These are phyloP conservation scores for Hesperia comma DNA, from an alignment of 2,888 invertebrate genomes.

Conservation along the genomic window DNA sequence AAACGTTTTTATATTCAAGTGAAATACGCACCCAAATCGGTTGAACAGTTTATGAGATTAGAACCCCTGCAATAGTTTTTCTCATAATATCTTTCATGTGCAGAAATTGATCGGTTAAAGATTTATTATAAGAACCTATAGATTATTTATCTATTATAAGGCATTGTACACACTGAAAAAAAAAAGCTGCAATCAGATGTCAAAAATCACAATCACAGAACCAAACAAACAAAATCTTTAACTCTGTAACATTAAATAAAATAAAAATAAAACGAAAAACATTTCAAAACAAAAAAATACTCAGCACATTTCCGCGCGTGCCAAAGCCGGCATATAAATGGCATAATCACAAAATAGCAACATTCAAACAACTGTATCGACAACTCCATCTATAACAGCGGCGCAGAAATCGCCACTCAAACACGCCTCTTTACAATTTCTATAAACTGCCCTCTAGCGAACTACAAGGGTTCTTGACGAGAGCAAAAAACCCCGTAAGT, in stretches of 20 bases:
- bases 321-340: neutral
- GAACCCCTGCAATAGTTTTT: too few relatives aligned
- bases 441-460: conserved; percentile 18
- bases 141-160: too few relatives aligned
- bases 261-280: neutral
- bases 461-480: conserved; percentile 1
- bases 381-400: neutral
- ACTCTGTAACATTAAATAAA: neutral
- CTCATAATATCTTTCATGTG: too few relatives aligned
- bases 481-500: neutral
- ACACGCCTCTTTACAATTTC: conserved; percentile 19
- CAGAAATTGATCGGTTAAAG: too few relatives aligned
- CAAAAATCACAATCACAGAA: too few relatives aligned
- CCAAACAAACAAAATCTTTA: neutral
- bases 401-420: conserved; percentile 15
- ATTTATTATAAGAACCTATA: too few relatives aligned
- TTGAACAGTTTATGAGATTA: too few relatives aligned
- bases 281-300: neutral
- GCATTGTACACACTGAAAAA: too few relatives aligned
- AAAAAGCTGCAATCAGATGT: too few relatives aligned
- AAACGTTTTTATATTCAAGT: too few relatives aligned
- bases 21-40: too few relatives aligned
- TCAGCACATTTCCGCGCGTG: neutral
- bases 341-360: conserved; percentile 8
- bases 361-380: neutral